Base-by-base conservation (phyloP, 2,888 invertebrate genomes). In the Nomada ruficornis region DNA sequence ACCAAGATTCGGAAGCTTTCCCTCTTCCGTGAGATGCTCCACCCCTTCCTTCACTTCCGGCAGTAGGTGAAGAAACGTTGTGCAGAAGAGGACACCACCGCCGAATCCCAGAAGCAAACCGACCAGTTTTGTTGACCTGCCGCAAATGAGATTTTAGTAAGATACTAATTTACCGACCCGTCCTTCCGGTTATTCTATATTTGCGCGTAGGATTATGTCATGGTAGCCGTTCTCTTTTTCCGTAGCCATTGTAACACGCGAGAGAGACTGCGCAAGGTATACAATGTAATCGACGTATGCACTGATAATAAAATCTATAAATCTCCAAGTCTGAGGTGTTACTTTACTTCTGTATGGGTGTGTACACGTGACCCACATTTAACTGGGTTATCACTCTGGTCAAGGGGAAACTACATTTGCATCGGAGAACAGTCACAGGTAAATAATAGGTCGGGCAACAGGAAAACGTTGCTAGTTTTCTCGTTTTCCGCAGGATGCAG, bases 41-140 rank as follows among this genome's bases (percentile, higher is more conserved):
- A 97, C 95, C 76, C 95, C 95, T 89, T 97, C 96, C 13, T 95
- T 94, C 0, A 98, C 96, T 94, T 98, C 98, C 1, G 98, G 98
- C 74, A 97, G 94, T 89, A 98, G 94, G 90, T 98, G 98, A 86
- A 97, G 94, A 91, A 98, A 97, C 5, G 97, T 97, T 2, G 98
- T 98, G 83, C 96, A 96, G 55, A 98, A 94, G 23, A 98, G 94
- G 0, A 98, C 97, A 13, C 98, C 98, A n/a, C 97, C 98, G 20
- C 97, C 98, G 86, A 97, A 96, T n/a, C 97, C 96, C 29, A 98
- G 94, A 36, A 97, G 93, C 23, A 96, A 94, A 89, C 96, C 95
- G 44, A 96, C 96, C 26, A 95, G 89, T 18, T 87, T 91, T 62
- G 80, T 89, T 0, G 93, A 93, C 77, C 93, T 93, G 70, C 18